Evolutionary conservation across 2,113 vertebrate species (phyloP).

Genomic region (Burhinus oedicnemus): DNA sequence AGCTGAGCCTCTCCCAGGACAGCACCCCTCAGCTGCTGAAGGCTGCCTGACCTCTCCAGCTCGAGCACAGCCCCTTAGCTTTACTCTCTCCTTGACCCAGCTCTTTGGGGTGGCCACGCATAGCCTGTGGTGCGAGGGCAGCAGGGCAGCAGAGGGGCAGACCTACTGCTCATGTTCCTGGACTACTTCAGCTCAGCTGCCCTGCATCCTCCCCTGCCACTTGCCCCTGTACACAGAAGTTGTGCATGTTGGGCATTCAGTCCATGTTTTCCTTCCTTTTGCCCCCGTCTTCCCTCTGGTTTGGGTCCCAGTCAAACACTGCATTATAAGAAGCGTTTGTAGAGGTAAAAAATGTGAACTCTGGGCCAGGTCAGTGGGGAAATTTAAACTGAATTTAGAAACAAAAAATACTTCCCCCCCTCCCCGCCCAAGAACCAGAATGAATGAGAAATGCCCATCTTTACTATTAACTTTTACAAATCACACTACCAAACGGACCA

Average conservation of each 20-base stretch:
- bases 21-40: background rate
- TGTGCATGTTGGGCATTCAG: fast-evolving
- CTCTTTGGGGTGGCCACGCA: fast-evolving
- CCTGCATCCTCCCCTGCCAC: background rate
- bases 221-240: background rate
- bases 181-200: background rate
- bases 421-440: background rate
- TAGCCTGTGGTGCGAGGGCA: fast-evolving
- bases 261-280: background rate
- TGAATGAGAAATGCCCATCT: background rate
- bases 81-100: background rate
- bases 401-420: background rate
- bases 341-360: background rate
- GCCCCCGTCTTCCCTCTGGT: background rate
- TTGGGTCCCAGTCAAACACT: background rate
- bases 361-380: background rate
- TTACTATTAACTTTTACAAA: background rate
- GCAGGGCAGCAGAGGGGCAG: background rate
- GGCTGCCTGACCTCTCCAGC: background rate
- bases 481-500: no score
- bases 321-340: fast-evolving
- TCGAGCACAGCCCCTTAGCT: background rate
- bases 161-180: background rate
- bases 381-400: background rate
- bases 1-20: background rate